Percentiles rank a stretch among this genome's conserved stretches.
Evolutionary conservation across 2,888 invertebrate species (phyloP).

Genomic region (Synanthedon tipuliformis): DNA sequence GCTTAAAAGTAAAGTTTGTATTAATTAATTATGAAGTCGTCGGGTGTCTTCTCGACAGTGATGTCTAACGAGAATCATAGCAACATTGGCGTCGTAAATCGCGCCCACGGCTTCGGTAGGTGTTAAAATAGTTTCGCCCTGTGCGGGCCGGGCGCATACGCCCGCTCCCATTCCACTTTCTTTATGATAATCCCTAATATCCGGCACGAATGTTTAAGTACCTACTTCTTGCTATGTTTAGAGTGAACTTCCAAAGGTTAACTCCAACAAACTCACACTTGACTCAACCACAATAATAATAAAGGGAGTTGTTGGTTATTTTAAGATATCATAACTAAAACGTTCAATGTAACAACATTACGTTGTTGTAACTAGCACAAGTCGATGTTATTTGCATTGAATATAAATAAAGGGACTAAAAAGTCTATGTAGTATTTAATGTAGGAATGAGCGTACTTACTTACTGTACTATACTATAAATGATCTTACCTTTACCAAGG

Average conservation of each 20-base stretch:
- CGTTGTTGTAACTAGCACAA: conserved; percentile 1
- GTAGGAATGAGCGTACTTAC: too few relatives aligned
- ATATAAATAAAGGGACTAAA: too few relatives aligned
- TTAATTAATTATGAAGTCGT: too few relatives aligned
- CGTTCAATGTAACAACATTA: conserved; percentile 7
- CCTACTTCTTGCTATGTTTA: conserved; percentile 44
- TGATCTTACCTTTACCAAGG: too few relatives aligned
- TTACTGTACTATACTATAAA: too few relatives aligned
- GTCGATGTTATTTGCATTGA: conserved; percentile 3
- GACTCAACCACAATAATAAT: too few relatives aligned
- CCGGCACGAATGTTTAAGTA: conserved; percentile 41
- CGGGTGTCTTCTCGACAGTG: too few relatives aligned
- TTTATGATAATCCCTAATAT: conserved; percentile 69
- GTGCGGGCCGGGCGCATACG: conserved; percentile 63
- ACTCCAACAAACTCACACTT: conserved; percentile 14
- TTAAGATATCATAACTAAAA: too few relatives aligned
- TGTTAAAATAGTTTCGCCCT: conserved; percentile 67
- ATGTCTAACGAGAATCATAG: not conserved
- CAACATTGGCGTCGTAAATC: conserved; percentile 44
- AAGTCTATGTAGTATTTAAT: too few relatives aligned
- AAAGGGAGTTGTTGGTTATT: too few relatives aligned
- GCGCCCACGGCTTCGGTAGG: conserved; percentile 58
- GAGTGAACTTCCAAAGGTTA: conserved; percentile 30
- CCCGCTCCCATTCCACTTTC: conserved; percentile 57
- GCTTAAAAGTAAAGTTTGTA: too few relatives aligned